A percentile compares a stretch with the other conserved stretches of the same genome.
Conservation (phyloP, 2,888 invertebrate species). For the Temnothorax unifasciatus region DNA sequence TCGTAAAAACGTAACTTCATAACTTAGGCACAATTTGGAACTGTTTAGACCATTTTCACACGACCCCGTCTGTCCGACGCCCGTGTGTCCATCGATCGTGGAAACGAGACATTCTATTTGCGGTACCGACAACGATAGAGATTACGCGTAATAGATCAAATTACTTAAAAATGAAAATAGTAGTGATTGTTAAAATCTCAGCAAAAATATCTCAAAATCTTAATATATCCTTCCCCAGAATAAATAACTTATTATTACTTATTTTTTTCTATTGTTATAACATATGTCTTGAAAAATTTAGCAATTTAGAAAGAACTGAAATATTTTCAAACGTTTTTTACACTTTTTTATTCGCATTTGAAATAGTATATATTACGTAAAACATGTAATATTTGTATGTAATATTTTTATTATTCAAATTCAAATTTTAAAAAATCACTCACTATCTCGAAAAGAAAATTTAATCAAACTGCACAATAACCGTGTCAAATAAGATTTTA, state of each 20-base stretch:
- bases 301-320: constrained; percentile 1
- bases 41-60: constrained; percentile 83
- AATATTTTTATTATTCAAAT: background rate
- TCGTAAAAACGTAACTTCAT: constrained; percentile 83
- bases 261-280: background rate
- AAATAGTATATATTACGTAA: background rate
- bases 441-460: background rate
- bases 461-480: background rate
- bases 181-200: background rate
- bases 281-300: too few relatives aligned
- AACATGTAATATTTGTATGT: background rate
- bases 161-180: background rate
- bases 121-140: background rate
- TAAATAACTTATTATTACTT: too few relatives aligned
- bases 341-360: background rate
- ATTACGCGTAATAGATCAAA: background rate
- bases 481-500: background rate
- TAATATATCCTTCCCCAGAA: background rate
- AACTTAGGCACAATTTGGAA: constrained; percentile 86
- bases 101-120: constrained; percentile 34
- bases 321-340: background rate
- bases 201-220: background rate
- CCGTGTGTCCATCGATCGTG: constrained; percentile 33
- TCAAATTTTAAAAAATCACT: background rate
- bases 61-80: constrained; percentile 58